phyloP scores from a whole-genome alignment of 2,888 invertebrate genomes.

The Lasioglossum vierecki region DNA sequence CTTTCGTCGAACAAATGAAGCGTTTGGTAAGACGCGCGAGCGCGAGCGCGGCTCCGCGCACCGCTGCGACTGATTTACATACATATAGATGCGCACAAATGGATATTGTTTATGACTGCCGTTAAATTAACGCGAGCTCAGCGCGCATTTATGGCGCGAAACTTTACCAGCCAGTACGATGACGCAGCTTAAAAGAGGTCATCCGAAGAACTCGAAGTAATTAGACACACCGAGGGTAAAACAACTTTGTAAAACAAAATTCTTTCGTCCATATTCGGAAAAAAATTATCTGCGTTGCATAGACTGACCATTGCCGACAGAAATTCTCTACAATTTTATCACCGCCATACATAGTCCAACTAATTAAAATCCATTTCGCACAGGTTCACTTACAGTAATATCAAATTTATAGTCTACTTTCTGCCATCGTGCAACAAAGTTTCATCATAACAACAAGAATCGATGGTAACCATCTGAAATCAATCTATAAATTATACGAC shows the following conservation, averaged over 20 bases:
- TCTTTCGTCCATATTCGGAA: neutral
- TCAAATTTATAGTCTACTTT: neutral
- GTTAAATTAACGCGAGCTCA: slow-evolving; percentile 39
- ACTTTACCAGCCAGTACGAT: slow-evolving; percentile 4
- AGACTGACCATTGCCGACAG: neutral
- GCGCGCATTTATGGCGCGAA: slow-evolving; percentile 5
- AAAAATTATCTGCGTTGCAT: too few species aligned
- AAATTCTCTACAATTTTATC: neutral
- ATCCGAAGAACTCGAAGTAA: neutral
- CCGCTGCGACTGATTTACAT: slow-evolving; percentile 48
- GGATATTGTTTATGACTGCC: slow-evolving; percentile 43
- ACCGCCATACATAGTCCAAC: neutral
- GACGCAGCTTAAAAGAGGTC: neutral
- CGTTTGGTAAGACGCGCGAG: slow-evolving; percentile 34
- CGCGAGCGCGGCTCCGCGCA: neutral
- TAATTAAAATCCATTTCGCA: neutral
- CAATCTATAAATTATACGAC: neutral
- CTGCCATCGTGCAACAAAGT: neutral
- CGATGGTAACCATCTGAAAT: neutral
- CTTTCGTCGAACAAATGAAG: neutral
- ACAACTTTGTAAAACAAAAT: too few species aligned
- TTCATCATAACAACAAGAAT: neutral
- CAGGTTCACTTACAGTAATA: neutral
- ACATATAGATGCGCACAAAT: slow-evolving; percentile 46
- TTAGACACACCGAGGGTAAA: neutral